phyloP scores from a whole-genome alignment of 2,888 invertebrate species.

The Platycnemis pennipes region DNA sequence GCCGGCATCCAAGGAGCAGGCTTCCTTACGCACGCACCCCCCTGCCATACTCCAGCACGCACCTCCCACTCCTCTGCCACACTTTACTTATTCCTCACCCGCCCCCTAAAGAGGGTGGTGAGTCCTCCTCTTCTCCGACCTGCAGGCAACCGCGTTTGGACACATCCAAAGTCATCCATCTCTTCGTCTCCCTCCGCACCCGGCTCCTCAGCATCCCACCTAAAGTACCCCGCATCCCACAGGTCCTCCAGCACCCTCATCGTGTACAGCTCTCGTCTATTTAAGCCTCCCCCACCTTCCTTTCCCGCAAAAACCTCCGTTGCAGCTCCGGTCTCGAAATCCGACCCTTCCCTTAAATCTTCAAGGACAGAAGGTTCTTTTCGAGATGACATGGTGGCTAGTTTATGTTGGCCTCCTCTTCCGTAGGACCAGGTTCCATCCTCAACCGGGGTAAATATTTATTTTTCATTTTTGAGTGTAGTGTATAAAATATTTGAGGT shows the following conservation, averaged over 20 bases:
- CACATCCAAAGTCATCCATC: conserved; percentile 66
- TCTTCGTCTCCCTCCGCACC: background rate
- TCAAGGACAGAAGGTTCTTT: background rate
- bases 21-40: background rate
- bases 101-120: background rate
- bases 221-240: background rate
- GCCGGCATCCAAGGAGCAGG: background rate
- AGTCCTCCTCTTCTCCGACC: background rate
- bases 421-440: too few species aligned
- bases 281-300: background rate
- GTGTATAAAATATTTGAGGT: too few species aligned
- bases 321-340: conserved; percentile 18
- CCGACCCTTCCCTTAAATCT: background rate
- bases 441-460: too few species aligned
- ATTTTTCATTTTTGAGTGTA: too few species aligned
- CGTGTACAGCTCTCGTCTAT: background rate
- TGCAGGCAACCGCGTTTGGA: conserved; percentile 51
- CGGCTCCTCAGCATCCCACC: background rate
- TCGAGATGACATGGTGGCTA: background rate
- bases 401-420: too few species aligned
- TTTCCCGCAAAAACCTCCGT: background rate
- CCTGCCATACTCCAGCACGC: background rate
- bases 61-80: background rate
- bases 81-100: background rate
- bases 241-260: background rate